A percentile compares a stretch with the other conserved stretches of the same genome.
phyloP scores from a whole-genome alignment of 1,140 invertebrate species.

The Kradibia gibbosae region DNA sequence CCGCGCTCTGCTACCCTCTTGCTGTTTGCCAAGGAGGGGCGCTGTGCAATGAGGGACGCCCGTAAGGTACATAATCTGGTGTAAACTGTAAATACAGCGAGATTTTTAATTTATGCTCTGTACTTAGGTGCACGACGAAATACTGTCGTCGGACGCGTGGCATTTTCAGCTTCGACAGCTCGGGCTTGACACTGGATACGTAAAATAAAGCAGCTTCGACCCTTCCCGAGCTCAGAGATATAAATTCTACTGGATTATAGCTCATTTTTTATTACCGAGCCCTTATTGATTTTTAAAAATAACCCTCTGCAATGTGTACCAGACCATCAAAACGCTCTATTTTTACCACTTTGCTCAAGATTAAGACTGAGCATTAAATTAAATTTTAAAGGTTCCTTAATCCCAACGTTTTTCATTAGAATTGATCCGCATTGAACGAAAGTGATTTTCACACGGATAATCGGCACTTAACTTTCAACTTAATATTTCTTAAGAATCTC shows the following conservation, averaged over 20 bases:
- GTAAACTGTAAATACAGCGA: slow-evolving; percentile 6
- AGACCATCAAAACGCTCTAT: not conserved
- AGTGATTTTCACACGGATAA: not conserved
- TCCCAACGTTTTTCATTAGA: too few species aligned
- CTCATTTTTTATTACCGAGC: slow-evolving; percentile 4
- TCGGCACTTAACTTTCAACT: not conserved
- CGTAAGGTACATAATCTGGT: not conserved
- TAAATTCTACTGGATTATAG: slow-evolving; percentile 30
- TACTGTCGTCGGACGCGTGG: not conserved
- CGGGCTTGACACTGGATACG: not conserved
- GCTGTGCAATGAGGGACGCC: not conserved
- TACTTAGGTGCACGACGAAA: not conserved
- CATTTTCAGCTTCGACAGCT: too few species aligned
- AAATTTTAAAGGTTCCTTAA: not conserved
- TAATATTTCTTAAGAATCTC: too few species aligned
- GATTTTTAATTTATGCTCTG: slow-evolving; percentile 7
- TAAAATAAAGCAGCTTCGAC: not conserved
- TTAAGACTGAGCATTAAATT: not conserved
- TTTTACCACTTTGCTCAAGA: not conserved
- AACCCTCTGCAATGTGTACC: not conserved
- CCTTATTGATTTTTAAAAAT: slow-evolving; percentile 30
- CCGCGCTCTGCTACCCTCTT: too few species aligned
- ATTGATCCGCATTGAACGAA: not conserved
- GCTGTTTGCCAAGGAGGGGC: too few species aligned
- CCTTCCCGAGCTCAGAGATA: not conserved